Percentiles rank a stretch among this genome's conserved stretches.
phyloP scores from a whole-genome alignment of 2,888 invertebrate genomes.

The Asteroscopus sphinx region DNA sequence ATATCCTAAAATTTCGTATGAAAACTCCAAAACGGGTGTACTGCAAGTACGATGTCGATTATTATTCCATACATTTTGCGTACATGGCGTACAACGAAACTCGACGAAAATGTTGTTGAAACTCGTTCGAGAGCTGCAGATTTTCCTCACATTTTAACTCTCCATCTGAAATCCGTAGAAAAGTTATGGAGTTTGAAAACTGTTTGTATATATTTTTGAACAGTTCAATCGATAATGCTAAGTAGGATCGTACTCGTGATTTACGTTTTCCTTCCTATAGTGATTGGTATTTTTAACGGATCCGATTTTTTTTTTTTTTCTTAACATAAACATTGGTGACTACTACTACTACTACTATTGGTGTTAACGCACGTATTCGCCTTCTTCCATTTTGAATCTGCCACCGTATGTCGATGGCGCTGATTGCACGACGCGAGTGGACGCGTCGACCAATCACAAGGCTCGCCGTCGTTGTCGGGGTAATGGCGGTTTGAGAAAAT shows the following conservation, averaged over 20 bases:
- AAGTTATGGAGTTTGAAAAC: conserved; percentile 54
- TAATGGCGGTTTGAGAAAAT: too few relatives aligned
- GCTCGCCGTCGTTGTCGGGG: too few relatives aligned
- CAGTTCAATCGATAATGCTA: conserved; percentile 43
- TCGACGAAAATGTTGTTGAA: conserved; percentile 36
- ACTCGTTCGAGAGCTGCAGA: conserved; percentile 29
- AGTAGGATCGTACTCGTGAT: conserved; percentile 9
- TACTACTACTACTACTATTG: too few relatives aligned
- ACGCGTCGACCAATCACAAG: too few relatives aligned
- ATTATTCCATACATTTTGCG: conserved; percentile 38
- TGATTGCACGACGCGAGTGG: too few relatives aligned
- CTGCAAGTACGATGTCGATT: conserved; percentile 8
- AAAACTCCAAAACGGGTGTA: conserved; percentile 6
- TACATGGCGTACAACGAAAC: conserved; percentile 19
- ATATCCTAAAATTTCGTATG: not conserved
- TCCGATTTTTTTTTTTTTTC: not conserved
- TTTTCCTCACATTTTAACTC: conserved; percentile 46
- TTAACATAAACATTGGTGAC: not conserved
- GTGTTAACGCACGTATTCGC: too few relatives aligned
- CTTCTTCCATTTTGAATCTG: too few relatives aligned
- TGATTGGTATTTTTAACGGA: not conserved
- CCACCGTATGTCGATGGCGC: too few relatives aligned
- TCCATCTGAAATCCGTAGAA: conserved; percentile 31
- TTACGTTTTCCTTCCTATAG: not conserved
- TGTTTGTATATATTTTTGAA: conserved; percentile 41